phyloP scores from a whole-genome alignment of 1,140 invertebrate species.

The Rhagoletis zephyria region DNA sequence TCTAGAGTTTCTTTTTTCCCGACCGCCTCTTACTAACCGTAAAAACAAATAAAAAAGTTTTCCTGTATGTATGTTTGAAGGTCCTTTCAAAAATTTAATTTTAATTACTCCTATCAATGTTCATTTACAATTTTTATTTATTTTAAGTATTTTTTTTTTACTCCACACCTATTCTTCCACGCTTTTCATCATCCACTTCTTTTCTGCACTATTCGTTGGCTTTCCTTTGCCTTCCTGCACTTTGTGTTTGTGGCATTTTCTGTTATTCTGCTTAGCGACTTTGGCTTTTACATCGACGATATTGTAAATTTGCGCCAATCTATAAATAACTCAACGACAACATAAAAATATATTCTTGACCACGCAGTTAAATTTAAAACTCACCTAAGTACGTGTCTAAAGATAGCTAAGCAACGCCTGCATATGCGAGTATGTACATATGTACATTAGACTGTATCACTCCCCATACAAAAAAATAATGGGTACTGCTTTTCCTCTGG shows the following conservation, averaged over 20 bases:
- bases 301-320: slow-evolving; percentile 40
- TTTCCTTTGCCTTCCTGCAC: background rate
- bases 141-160: background rate
- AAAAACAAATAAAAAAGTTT: no score
- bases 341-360: slow-evolving; percentile 51
- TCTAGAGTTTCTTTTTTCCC: no score
- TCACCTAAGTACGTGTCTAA: slow-evolving; percentile 45
- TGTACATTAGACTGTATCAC: no score
- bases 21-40: no score
- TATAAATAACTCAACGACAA: slow-evolving; percentile 52
- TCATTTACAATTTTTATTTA: no score
- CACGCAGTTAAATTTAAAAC: slow-evolving; percentile 36
- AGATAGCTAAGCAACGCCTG: background rate
- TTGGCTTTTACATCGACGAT: background rate
- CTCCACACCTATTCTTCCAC: background rate
- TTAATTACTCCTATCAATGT: no score
- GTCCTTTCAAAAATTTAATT: no score
- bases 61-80: no score
- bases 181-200: background rate
- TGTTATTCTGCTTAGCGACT: background rate
- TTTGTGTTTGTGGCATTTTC: no score
- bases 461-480: no score
- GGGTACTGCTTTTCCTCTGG: no score
- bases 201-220: background rate
- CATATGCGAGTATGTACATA: background rate